Percentiles rank a stretch among this genome's conserved stretches.
Evolutionary conservation across 2,113 vertebrate genomes (phyloP).

Genomic region (Andinoacara biseriatus): DNA sequence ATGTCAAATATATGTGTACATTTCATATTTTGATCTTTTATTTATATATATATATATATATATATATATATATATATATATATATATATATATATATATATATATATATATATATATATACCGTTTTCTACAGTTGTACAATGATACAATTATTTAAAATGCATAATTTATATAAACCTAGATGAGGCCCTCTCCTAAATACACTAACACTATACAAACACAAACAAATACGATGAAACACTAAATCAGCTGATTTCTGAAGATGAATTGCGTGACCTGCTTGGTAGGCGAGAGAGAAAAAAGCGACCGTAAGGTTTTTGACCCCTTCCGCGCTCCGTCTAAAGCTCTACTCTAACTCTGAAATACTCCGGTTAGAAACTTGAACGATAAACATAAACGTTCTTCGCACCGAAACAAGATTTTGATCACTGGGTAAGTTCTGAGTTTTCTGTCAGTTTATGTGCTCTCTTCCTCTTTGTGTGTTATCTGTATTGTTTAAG

Average conservation of each 20-base stretch:
- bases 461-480: rapidly evolving
- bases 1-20: no score
- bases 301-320: constrained; percentile 8
- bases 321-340: constrained; percentile 50
- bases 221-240: neutral
- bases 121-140: no score
- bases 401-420: neutral
- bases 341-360: neutral
- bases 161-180: neutral
- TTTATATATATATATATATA: no score
- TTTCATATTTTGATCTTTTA: no score
- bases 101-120: no score
- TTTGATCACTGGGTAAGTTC: constrained; percentile 10
- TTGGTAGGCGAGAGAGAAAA: neutral
- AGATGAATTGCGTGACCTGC: neutral
- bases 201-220: no score
- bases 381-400: neutral
- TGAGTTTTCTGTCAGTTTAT: neutral
- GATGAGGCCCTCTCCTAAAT: no score
- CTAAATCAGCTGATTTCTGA: neutral
- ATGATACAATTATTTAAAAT: neutral
- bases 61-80: no score
- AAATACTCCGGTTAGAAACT: constrained; percentile 10
- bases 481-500: neutral
- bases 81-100: no score